Evolutionary conservation across 2,888 invertebrate genomes (phyloP).

Genomic region (Drosophila affinis): DNA sequence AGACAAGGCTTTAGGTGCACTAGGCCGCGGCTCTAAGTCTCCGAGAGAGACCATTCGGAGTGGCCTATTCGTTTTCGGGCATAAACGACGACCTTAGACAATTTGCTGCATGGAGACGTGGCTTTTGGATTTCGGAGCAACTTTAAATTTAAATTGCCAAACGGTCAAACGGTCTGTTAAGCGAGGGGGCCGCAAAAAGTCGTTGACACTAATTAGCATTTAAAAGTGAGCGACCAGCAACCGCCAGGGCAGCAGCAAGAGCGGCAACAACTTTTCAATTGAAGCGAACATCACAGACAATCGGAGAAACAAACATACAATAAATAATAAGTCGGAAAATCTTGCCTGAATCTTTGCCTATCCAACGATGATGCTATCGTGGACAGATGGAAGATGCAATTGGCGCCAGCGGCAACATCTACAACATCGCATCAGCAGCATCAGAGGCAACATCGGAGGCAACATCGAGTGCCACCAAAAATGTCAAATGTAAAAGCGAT

Average conservation of each 20-base stretch:
- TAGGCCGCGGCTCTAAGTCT: background rate
- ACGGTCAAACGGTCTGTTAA: constrained; percentile 47
- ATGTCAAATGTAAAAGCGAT: constrained; percentile 75
- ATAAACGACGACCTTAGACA: constrained; percentile 44
- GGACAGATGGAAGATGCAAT: constrained; percentile 42
- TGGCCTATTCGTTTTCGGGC: constrained; percentile 11
- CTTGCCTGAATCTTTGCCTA: constrained; percentile 19
- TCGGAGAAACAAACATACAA: constrained; percentile 47
- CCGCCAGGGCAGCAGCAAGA: constrained; percentile 9
- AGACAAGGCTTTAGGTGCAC: constrained; percentile 1
- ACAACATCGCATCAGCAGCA: constrained; percentile 13
- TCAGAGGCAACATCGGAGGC: background rate
- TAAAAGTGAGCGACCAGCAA: constrained; percentile 47
- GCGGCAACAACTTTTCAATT: constrained; percentile 42
- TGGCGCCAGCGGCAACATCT: constrained; percentile 32
- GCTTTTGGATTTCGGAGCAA: background rate
- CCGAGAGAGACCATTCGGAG: constrained; percentile 4
- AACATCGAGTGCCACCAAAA: constrained; percentile 48
- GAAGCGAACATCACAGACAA: constrained; percentile 48
- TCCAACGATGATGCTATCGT: constrained; percentile 30
- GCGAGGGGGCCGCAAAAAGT: constrained; percentile 43
- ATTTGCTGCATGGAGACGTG: constrained; percentile 11
- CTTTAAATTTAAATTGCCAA: constrained; percentile 62
- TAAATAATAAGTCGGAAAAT: constrained; percentile 71
- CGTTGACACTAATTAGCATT: constrained; percentile 79